A percentile compares a stretch with the other conserved stretches of the same genome.
Conservation (phyloP, 2,113 vertebrate genomes). For the Chaetorhynchus papuensis region DNA sequence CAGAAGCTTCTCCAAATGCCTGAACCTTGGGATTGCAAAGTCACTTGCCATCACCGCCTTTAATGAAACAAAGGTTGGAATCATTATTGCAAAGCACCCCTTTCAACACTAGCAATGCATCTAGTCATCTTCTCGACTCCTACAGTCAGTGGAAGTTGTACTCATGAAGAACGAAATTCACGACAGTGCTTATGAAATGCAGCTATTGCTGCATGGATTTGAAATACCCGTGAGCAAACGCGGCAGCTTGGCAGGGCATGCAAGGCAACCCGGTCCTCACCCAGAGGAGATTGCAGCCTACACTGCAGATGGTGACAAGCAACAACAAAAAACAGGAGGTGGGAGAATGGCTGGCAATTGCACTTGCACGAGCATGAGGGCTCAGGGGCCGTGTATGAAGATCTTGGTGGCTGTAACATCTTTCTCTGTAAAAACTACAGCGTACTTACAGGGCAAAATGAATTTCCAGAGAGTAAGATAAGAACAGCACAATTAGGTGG, state of each 20-base stretch:
- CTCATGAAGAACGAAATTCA: neutral
- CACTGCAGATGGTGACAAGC: neutral
- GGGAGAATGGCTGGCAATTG: neutral
- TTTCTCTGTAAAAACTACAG: neutral
- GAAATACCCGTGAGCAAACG: neutral
- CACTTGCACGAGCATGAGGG: neutral
- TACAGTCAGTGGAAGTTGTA: neutral
- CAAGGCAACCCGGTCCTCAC: rapidly evolving
- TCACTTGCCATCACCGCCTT: constrained; percentile 98
- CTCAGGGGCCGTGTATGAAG: neutral
- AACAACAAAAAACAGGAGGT: neutral
- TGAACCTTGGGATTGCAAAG: constrained; percentile 91
- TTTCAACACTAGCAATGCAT: neutral
- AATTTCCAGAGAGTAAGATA: neutral
- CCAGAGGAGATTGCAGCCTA: neutral
- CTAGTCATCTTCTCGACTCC: neutral
- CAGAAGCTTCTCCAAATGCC: constrained; percentile 89
- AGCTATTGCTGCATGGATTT: neutral
- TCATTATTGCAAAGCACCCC: neutral
- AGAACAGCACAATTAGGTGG: neutral
- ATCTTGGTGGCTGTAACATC: neutral
- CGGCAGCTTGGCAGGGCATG: neutral
- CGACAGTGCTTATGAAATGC: neutral
- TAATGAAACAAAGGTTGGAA: constrained; percentile 1
- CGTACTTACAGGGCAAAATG: neutral